These are phyloP conservation scores for Drosophila willistoni DNA, from an alignment of 1,140 invertebrate species.

Conservation along the genomic window DNA sequence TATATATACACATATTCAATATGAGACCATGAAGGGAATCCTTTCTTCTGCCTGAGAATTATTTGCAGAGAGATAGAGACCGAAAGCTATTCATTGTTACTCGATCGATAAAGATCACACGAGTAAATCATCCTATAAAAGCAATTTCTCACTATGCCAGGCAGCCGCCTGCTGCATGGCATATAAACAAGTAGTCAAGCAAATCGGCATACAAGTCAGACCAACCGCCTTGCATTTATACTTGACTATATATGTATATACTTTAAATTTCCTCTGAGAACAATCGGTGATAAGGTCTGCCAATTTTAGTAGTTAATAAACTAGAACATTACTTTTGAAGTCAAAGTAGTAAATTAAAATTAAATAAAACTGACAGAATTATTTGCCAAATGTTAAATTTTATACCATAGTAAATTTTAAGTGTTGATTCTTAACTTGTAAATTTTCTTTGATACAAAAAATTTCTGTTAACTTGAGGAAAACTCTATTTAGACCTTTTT, in stretches of 20 bases:
- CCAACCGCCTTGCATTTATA: slow-evolving; percentile 23
- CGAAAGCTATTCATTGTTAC: slow-evolving; percentile 64
- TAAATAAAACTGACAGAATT: too few relatives aligned
- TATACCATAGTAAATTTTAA: too few relatives aligned
- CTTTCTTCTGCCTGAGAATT: slow-evolving; percentile 72
- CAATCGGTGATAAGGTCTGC: background rate
- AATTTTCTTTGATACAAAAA: too few relatives aligned
- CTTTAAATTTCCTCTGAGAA: background rate
- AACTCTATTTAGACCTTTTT: too few relatives aligned
- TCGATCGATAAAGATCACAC: slow-evolving; percentile 70
- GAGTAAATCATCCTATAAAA: slow-evolving; percentile 68
- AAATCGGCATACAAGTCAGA: slow-evolving; percentile 67
- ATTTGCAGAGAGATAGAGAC: background rate
- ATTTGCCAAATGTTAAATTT: too few relatives aligned
- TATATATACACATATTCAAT: slow-evolving; percentile 44
- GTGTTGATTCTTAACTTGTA: too few relatives aligned
- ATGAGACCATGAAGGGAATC: background rate
- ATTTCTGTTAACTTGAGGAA: too few relatives aligned
- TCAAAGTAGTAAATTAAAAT: too few relatives aligned
- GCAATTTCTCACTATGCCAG: slow-evolving; percentile 30
- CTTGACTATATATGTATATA: background rate
- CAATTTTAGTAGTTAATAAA: background rate
- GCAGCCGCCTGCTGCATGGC: slow-evolving; percentile 42
- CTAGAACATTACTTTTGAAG: too few relatives aligned
- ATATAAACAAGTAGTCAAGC: slow-evolving; percentile 80